Percentiles rank a stretch among this genome's conserved stretches.
Evolutionary conservation across 1,140 invertebrate species (phyloP).

Genomic region (Papilio dardanus): DNA sequence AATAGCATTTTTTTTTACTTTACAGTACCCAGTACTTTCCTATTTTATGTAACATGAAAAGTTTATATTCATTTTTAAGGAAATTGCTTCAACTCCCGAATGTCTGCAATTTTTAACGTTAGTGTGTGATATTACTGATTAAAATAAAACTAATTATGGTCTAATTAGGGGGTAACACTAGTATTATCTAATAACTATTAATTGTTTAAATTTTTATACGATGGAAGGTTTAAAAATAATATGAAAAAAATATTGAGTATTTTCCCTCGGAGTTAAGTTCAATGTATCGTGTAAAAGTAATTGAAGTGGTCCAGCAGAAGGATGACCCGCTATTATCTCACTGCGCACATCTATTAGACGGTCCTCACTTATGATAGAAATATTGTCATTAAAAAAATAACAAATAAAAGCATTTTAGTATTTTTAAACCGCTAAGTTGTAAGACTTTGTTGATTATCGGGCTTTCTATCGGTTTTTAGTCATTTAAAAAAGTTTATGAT

Average conservation of each 20-base stretch:
- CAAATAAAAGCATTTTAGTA: not conserved
- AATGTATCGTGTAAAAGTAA: conserved; percentile 10
- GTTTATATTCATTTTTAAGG: too few relatives aligned
- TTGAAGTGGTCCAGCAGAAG: conserved; percentile 2
- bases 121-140: too few relatives aligned
- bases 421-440: too few relatives aligned
- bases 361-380: not conserved
- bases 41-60: too few relatives aligned
- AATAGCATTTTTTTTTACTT: not conserved
- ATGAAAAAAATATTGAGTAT: not conserved
- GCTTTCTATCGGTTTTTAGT: too few relatives aligned
- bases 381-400: not conserved
- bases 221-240: not conserved
- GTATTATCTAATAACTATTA: not conserved
- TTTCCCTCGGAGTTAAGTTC: not conserved
- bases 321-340: not conserved
- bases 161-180: too few relatives aligned
- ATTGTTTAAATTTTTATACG: not conserved
- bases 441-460: too few relatives aligned
- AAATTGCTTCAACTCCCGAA: too few relatives aligned
- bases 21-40: not conserved
- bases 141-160: too few relatives aligned
- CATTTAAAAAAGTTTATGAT: not conserved
- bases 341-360: not conserved
- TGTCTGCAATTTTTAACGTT: too few relatives aligned